These are phyloP conservation scores for Limenitis camilla DNA, from an alignment of 2,888 invertebrate species.

Conservation along the genomic window DNA sequence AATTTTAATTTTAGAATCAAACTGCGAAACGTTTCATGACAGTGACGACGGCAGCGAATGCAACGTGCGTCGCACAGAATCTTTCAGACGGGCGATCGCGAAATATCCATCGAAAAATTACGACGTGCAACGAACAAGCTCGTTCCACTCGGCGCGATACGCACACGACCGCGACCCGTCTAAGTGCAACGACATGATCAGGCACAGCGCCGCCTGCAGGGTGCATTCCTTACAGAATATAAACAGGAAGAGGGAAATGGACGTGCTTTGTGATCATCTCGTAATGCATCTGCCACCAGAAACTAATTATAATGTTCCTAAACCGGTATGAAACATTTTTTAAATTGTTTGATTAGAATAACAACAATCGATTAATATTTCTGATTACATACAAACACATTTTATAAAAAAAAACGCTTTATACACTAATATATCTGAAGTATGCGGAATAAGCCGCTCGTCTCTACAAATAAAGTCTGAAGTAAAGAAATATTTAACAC, in stretches of 20 bases:
- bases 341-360: background rate
- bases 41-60: slow-evolving; percentile 67
- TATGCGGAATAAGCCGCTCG: no score
- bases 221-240: slow-evolving; percentile 66
- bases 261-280: slow-evolving; percentile 56
- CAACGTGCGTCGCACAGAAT: slow-evolving; percentile 58
- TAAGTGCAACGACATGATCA: no score
- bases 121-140: slow-evolving; percentile 56
- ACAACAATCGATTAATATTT: no score
- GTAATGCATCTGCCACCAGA: slow-evolving; percentile 61
- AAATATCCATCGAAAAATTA: slow-evolving; percentile 45
- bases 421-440: no score
- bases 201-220: slow-evolving; percentile 46
- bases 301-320: slow-evolving; percentile 51
- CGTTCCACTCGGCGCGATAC: slow-evolving; percentile 60
- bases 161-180: no score
- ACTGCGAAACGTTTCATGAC: slow-evolving; percentile 62
- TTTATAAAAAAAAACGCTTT: no score
- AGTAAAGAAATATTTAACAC: no score
- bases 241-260: slow-evolving; percentile 55
- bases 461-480: no score
- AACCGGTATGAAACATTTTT: slow-evolving; percentile 41
- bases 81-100: slow-evolving; percentile 54
- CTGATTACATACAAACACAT: no score
- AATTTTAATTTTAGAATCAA: slow-evolving; percentile 21